Evolutionary conservation across 2,113 vertebrate genomes (phyloP).

Genomic region (Semicossyphus pulcher): DNA sequence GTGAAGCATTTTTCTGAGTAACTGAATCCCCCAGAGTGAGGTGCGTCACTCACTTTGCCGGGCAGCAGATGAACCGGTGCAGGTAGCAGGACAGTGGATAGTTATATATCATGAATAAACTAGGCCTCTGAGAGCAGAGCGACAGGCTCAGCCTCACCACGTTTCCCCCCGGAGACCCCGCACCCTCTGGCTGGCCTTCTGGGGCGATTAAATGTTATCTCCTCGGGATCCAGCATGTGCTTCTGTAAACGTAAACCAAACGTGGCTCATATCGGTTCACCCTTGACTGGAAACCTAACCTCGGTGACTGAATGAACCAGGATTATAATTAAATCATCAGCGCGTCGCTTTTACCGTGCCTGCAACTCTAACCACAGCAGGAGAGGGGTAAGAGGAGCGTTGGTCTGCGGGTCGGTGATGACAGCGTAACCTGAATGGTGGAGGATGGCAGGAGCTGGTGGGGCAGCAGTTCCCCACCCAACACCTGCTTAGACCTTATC

Average conservation of each 20-base stretch:
- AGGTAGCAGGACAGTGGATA: conserved; percentile 82
- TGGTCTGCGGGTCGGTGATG: conserved; percentile 43
- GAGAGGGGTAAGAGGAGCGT: conserved; percentile 70
- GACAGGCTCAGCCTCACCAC: conserved; percentile 40
- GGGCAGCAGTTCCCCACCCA: conserved; percentile 62
- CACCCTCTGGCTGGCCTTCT: conserved; percentile 81
- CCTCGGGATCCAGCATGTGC: conserved; percentile 72
- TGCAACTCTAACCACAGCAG: conserved; percentile 86
- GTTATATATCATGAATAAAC: conserved; percentile 84
- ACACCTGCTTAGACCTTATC: conserved; percentile 80
- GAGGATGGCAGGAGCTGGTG: conserved; percentile 34
- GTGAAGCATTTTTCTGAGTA: conserved; percentile 86
- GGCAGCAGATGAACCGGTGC: conserved; percentile 80
- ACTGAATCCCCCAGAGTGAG: conserved; percentile 84
- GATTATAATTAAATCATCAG: conserved; percentile 98
- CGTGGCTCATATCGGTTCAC: conserved; percentile 65
- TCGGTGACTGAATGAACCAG: conserved; percentile 87
- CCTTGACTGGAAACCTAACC: conserved; percentile 88
- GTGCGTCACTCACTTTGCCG: conserved; percentile 87
- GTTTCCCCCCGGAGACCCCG: conserved; percentile 66
- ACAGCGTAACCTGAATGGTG: conserved; percentile 69
- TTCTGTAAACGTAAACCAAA: conserved; percentile 85
- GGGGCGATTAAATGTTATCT: conserved; percentile 89
- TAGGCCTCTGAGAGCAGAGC: conserved; percentile 72
- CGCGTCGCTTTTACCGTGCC: conserved; percentile 84